Evolutionary conservation across 2,797 vertebrate species (phyloP), one percentile per base, ranked within the genome.

Genomic region (Okamejei kenojei): DNA sequence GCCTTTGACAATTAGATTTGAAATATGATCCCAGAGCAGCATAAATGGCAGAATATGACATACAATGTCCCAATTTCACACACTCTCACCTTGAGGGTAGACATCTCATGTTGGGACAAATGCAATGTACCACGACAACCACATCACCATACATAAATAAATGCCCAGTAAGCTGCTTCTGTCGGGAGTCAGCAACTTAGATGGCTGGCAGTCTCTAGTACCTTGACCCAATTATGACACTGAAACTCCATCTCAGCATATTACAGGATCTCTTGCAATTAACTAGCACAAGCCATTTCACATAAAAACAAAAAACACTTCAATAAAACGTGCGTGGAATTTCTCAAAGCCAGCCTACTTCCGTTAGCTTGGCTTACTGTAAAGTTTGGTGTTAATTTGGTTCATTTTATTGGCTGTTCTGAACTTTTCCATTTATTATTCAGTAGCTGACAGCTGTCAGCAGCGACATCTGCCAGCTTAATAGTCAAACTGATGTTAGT

Each of bases 121-220:
- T 10, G 71, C 38, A 76, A 92, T 92, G 1, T 54, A 29, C 26
- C 45, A 58, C 38, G 13, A 92, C 90, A 92, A 71, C 21, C 71
- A 38, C 38, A 73, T 76, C 71, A 76, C 11, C 68, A 92, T 76
- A 73, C 71, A 54, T 58, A 92, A 92, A 92, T 92, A 92, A 92
- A 76, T 54, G 38, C 88, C 45, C 90, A 91, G 2, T 38, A 3
- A 91, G 68, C 68, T 54, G 23, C 21, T 17, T 54, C 71, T 76
- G 90, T 68, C 17, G 90, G 26, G 11, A 92, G 71, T 38, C 90
- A 92, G 90, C 90, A 92, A 92, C 74, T 58, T 74, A 92, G 76
- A 54, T 91, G 38, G 90, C 9, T n/a, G 74, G 38, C 68, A 91
- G 68, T 74, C 45, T 73, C 68, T 19, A 15, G 35, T 73, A 74